A percentile compares a stretch with the other conserved stretches of the same genome.
Conservation (phyloP, 2,797 vertebrate genomes). For the Botia kubotai region DNA sequence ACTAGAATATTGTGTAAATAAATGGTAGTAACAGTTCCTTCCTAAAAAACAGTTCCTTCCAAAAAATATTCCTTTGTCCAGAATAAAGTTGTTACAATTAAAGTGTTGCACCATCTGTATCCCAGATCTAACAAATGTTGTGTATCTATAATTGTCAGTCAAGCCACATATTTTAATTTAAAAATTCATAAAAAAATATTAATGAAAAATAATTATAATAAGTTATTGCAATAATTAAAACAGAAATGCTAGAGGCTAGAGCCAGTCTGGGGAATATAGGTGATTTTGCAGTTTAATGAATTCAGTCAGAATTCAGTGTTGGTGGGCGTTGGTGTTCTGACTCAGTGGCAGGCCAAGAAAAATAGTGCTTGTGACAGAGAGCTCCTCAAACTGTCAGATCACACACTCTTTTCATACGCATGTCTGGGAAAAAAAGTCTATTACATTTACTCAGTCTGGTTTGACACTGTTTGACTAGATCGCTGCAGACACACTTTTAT, state of each 20-base stretch:
- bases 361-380: conserved; percentile 13
- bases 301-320: conserved; percentile 2
- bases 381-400: neutral
- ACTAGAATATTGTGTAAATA: neutral
- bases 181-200: neutral
- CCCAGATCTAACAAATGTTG: conserved; percentile 2
- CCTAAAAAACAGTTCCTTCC: no score
- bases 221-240: neutral
- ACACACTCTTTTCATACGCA: conserved; percentile 12
- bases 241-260: neutral
- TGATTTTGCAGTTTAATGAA: conserved; percentile 22
- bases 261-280: neutral
- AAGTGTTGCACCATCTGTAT: neutral
- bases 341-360: conserved; percentile 22
- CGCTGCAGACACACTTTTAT: conserved; percentile 1
- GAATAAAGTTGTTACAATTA: no score
- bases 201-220: neutral
- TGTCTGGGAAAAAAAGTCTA: neutral
- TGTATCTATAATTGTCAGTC: neutral
- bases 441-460: neutral
- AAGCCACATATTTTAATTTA: neutral
- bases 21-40: neutral
- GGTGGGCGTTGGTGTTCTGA: conserved; percentile 8
- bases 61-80: no score
- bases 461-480: neutral